Base-by-base conservation (phyloP, 2,888 invertebrate species). In the Oligia latruncula region DNA sequence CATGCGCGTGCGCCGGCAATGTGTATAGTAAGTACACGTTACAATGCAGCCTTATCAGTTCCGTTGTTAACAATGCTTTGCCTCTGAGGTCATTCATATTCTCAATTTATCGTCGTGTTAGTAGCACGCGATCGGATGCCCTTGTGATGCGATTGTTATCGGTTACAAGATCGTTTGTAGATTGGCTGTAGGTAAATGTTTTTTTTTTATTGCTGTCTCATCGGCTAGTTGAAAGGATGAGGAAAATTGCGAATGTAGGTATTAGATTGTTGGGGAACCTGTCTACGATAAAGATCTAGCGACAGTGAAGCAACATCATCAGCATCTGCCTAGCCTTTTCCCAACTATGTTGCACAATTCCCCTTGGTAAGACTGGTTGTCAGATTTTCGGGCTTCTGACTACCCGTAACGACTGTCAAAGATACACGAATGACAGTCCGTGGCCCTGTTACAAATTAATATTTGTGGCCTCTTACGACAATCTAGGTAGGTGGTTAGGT, bases 11-110 rank as follows among this genome's bases (percentile, higher is more conserved):
- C 78, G 70, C 71, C 40, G n/a, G 15, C 64, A 70, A 74, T 72
- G 74, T 77, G 73, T 60, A 11, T 15, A 62, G 49, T 84, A 75
- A 62, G 49, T 84, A 75, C 78, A 82, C 78, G 58, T 23, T 62
- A 75, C 78, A 85, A 68, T 71, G 80, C 83, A 80, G 70, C 72
- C 71, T 80, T 77, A 85, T 86, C 85, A 86, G 76, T 84, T 55
- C 75, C 35, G 71, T 60, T 83, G 68, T 74, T 74, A 87, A 85
- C 87, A 84, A 87, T 84, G 71, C 78, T 60, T 74, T 55, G 58
- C 64, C 40, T 52, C 58, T 86, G 85, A 83, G 84, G 85, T 85
- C 83, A 86, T 77, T 86, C 74, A 77, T 77, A 68, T 86, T 75
- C 72, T 80, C 73, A 74, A 74, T 86, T 82, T 83, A 71, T 67